Evolutionary conservation across 2,888 invertebrate species (phyloP), one percentile per base, ranked within the genome.

Genomic region (Cerastis leucographa): DNA sequence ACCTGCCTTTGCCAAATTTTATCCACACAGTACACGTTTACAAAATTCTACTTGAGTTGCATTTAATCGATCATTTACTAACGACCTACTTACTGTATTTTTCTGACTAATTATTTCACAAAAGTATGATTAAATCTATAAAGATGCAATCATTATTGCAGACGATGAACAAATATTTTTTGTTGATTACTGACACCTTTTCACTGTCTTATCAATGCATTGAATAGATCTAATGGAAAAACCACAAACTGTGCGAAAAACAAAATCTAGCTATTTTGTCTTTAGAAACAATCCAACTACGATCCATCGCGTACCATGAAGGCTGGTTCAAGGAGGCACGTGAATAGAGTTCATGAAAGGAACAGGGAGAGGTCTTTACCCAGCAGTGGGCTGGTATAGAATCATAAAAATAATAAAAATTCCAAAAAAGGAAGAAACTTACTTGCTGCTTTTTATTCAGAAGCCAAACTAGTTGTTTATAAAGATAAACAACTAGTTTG

Each of bases 141-240:
- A 22, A 35, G 49, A 62, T 62, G 17, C 44, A 76, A 51, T 56
- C 25, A 29, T n/a, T n/a, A 62, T n/a, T 42, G 62, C 70, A 64
- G 40, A 56, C 46, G n/a, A 64, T 19, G 46, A 40, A 19, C n/a
- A 62, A 44, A 62, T 40, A 29, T 29, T n/a, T 25, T 77, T 2
- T 40, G 19, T 8, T 49, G 7, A 29, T n/a, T 11, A 25, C 42
- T 11, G 29, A n/a, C 17, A 42, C 11, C 22, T 19, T 12, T 70
- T 65, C 56, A 42, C 64, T 35, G 35, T 56, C 14, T 78, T 71
- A 59, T 71, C 78, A 59, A 42, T 78, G 35, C 59, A 66, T 77
- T 59, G 14, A 35, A 8, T 44, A 35, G n/a, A n/a, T 59, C 0
- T 4, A 22, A 3, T 35, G 42, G 8, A 19, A 44, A 78, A 59